phyloP scores from a whole-genome alignment of 2,113 vertebrate species.

The Emydocephalus ijimae region DNA sequence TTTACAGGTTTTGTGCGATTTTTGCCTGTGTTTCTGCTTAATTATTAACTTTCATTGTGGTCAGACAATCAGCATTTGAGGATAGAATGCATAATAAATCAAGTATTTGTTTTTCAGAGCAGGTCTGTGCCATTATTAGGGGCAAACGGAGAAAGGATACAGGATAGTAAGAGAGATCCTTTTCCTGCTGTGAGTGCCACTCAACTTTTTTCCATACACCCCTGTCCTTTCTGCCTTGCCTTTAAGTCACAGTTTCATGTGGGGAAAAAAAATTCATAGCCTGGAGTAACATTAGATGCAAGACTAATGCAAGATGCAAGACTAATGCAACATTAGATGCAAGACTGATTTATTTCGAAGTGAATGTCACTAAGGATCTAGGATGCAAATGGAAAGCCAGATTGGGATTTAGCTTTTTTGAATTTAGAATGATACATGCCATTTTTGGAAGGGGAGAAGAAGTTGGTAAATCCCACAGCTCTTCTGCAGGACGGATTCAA shows the following conservation, averaged over 20 bases:
- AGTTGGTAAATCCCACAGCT: background rate
- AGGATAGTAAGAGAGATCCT: background rate
- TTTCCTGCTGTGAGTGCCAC: background rate
- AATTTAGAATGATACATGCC: background rate
- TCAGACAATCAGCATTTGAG: background rate
- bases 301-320: background rate
- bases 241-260: background rate
- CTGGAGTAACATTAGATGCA: background rate
- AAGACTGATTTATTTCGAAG: background rate
- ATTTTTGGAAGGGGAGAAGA: background rate
- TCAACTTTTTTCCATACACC: background rate
- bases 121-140: background rate
- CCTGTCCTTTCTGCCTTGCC: background rate
- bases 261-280: background rate
- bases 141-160: background rate
- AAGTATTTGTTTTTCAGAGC: background rate
- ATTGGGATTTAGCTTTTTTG: background rate
- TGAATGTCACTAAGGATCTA: background rate
- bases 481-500: background rate
- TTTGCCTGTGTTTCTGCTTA: background rate
- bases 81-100: background rate
- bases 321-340: background rate
- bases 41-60: background rate
- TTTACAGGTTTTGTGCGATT: background rate
- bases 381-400: background rate